Evolutionary conservation across 2,113 vertebrate species (phyloP).

Genomic region (Anhinga anhinga): DNA sequence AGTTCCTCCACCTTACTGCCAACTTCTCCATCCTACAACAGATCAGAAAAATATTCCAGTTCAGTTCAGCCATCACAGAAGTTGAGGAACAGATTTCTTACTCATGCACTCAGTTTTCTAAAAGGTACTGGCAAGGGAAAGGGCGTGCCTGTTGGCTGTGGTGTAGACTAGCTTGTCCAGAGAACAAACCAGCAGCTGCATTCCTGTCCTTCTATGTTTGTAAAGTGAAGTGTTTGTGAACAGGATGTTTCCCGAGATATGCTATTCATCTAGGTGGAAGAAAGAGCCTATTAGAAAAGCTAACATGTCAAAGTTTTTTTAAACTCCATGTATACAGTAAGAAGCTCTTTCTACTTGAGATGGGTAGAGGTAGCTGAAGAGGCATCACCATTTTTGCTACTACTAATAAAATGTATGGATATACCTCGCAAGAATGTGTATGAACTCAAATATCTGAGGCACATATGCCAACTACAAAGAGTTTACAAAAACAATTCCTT

Average conservation of each 20-base stretch:
- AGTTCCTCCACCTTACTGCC: neutral
- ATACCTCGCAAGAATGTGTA: neutral
- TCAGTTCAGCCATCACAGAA: neutral
- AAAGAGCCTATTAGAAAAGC: neutral
- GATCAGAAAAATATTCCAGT: neutral
- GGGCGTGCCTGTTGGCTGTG: neutral
- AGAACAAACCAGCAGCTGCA: slow-evolving; percentile 32
- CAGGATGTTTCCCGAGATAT: neutral
- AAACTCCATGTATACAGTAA: neutral
- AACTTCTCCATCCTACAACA: neutral
- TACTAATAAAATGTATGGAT: neutral
- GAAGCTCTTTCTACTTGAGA: neutral
- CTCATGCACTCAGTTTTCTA: neutral
- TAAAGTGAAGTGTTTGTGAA: neutral
- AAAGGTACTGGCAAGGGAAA: slow-evolving; percentile 1
- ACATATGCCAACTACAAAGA: neutral
- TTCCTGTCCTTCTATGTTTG: neutral
- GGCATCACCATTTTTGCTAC: neutral
- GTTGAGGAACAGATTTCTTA: neutral
- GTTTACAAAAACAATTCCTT: neutral
- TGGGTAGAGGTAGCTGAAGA: neutral
- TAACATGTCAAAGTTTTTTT: neutral
- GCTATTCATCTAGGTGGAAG: neutral
- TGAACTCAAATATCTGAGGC: neutral
- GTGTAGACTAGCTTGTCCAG: neutral